These are phyloP conservation scores for Channallabes apus DNA, from an alignment of 2,797 vertebrate species.

Conservation along the genomic window DNA sequence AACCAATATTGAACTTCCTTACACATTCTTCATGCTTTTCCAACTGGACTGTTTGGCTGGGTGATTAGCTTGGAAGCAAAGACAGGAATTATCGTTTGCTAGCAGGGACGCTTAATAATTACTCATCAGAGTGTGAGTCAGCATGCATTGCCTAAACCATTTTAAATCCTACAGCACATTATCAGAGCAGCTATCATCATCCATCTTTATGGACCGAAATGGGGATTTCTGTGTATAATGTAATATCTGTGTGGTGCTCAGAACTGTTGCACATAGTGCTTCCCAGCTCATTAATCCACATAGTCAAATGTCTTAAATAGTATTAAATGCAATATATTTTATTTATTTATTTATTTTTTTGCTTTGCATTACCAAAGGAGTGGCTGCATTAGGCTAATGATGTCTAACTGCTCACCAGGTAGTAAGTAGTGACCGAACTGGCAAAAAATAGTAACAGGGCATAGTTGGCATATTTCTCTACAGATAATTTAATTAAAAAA, in stretches of 20 bases:
- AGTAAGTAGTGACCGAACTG: not conserved
- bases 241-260: not conserved
- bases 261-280: not conserved
- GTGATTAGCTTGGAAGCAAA: constrained; percentile 3
- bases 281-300: not conserved
- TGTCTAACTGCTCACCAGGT: not conserved
- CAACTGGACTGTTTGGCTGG: not conserved
- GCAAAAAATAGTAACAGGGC: not conserved
- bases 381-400: not conserved
- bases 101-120: not conserved
- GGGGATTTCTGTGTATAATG: not conserved
- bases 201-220: not conserved
- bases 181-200: not conserved
- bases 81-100: not conserved
- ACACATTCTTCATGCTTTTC: not conserved
- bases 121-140: constrained; percentile 2
- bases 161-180: not conserved
- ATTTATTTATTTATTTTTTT: not conserved
- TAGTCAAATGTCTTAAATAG: not conserved
- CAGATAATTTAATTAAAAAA: not conserved
- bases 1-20: not conserved
- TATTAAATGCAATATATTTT: not conserved
- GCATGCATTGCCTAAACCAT: constrained; percentile 1
- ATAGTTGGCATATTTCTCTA: not conserved
- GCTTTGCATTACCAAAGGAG: not conserved